Evolutionary conservation across 2,797 vertebrate genomes (phyloP).

Genomic region (Pipistrellus pipistrellus): DNA sequence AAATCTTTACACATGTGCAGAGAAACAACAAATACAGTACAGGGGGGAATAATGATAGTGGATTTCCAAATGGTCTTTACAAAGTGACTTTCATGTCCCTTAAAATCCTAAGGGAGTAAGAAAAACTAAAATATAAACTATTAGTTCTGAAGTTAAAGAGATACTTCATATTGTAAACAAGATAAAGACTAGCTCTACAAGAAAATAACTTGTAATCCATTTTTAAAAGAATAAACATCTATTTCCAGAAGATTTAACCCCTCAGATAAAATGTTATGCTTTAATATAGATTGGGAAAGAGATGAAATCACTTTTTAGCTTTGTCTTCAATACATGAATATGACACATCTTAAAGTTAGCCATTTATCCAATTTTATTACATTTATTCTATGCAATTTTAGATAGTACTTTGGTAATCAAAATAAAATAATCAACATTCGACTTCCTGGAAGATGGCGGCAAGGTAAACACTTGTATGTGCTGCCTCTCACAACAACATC

Average conservation of each 20-base stretch:
- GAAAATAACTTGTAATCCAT: not conserved
- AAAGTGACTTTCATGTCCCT: not conserved
- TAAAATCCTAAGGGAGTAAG: not conserved
- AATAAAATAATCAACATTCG: not conserved
- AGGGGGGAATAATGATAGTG: not conserved
- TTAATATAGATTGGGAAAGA: not conserved
- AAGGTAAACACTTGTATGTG: no score
- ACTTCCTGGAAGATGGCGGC: no score
- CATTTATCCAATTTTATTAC: not conserved
- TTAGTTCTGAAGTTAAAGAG: not conserved
- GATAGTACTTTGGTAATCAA: not conserved
- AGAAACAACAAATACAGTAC: not conserved
- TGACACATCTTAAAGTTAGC: not conserved
- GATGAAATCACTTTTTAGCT: not conserved
- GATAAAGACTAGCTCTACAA: not conserved
- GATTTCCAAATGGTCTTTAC: not conserved
- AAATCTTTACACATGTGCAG: slow-evolving; percentile 29
- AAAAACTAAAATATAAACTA: slow-evolving; percentile 7
- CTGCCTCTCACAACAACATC: no score
- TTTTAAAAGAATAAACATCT: not conserved
- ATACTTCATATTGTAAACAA: slow-evolving; percentile 15
- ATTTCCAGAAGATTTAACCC: slow-evolving; percentile 14
- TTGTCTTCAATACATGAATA: not conserved
- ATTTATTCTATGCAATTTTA: not conserved
- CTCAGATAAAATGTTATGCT: not conserved